Evolutionary conservation across 1,140 invertebrate genomes (phyloP).

Genomic region (Zaprionus inermis): DNA sequence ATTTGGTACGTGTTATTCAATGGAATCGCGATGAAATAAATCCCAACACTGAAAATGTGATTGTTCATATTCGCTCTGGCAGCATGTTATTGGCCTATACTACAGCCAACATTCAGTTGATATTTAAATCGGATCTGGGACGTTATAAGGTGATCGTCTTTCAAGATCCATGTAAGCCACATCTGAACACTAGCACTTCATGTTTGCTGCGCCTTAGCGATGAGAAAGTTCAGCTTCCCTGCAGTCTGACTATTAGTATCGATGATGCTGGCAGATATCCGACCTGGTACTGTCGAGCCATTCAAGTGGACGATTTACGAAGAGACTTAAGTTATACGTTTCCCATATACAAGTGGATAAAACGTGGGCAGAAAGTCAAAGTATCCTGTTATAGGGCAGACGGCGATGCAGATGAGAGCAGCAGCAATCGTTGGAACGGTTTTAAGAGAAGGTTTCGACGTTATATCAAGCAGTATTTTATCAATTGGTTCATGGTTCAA

Average conservation of each 20-base stretch:
- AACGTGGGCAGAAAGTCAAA: constrained; percentile 2
- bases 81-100: constrained; percentile 2
- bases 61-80: constrained; percentile 26
- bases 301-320: constrained; percentile 29
- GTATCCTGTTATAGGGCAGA: constrained; percentile 5
- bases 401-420: not conserved
- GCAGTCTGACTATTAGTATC: constrained; percentile 29
- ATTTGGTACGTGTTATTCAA: constrained; percentile 33
- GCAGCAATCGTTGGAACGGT: not conserved
- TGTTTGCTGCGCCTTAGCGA: constrained; percentile 30
- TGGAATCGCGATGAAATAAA: not conserved
- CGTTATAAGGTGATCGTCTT: constrained; percentile 33
- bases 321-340: constrained; percentile 33
- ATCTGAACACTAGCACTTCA: constrained; percentile 14
- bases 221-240: constrained; percentile 26
- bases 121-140: constrained; percentile 33
- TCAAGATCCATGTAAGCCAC: constrained; percentile 28
- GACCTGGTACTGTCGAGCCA: constrained; percentile 30
- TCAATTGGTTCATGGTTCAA: constrained; percentile 36
- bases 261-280: constrained; percentile 34
- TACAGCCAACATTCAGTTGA: constrained; percentile 24
- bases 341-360: constrained; percentile 19
- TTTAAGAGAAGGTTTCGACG: not conserved
- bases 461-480: constrained; percentile 13
- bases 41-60: constrained; percentile 12